Evolutionary conservation across 2,797 vertebrate genomes (phyloP), one percentile per base, ranked within the genome.

Genomic region (Bovichtus diacanthus): DNA sequence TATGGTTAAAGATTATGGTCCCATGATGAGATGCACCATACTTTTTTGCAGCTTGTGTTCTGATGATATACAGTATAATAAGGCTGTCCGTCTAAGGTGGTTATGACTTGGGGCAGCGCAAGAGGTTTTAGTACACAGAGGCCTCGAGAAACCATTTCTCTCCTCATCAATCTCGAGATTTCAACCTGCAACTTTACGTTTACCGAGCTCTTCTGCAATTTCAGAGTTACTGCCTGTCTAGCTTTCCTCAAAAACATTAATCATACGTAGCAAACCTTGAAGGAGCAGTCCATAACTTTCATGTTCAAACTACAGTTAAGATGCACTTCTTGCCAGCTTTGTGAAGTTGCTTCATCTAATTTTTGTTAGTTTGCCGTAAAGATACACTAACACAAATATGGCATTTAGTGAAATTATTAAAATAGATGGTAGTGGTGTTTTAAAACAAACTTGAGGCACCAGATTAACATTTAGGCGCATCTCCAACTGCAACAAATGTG

Each of bases 1-100:
- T 89, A 92, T 88, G 88, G 85, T 86, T 90, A 84, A 90, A 92
- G 86, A 93, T 93, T 90, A 94, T 91, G 87, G 86, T 82, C 38
- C 73, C 62, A 76, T 92, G 87, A 92, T 92, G 87, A 89, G 90
- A 89, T 86, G 82, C 83, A 79, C 73, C 85, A 72, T 83, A 83
- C 61, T 78, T 76, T 87, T 91, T 87, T 85, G 88, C 76, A 76
- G 87, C 83, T 82, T 81, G 74, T 90, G 82, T 88, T 88, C 81
- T 80, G 84, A 85, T 92, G 89, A 90, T 90, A 86, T 90, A 92
- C 84, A 83, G 80, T 84, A 87, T 75, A 90, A 90, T 91, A 93
- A 90, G 83, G 73, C 87, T 91, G 90, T 91, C 90, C 55, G 47
- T 93, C 88, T 89, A 44, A 25, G 54, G 71, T 85, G 70, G 82